phyloP scores from a whole-genome alignment of 2,797 vertebrate species.

The Oreonectes daqikongensis region DNA sequence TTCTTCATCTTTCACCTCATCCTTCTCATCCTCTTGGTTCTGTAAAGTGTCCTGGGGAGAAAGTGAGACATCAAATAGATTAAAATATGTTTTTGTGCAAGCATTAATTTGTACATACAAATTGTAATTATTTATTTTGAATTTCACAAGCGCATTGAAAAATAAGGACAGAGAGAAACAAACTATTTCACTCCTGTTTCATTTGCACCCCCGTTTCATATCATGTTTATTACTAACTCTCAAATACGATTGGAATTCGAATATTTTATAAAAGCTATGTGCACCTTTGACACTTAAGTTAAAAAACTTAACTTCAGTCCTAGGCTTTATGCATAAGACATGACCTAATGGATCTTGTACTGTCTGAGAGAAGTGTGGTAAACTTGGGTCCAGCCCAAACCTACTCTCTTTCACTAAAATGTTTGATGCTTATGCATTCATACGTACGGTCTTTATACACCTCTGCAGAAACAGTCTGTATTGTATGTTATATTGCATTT shows the following conservation, averaged over 20 bases:
- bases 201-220: no score
- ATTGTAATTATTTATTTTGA: no score
- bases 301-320: background rate
- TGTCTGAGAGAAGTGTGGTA: background rate
- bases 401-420: background rate
- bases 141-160: background rate
- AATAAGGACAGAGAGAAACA: no score
- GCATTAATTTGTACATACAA: no score
- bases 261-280: background rate
- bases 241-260: background rate
- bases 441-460: no score
- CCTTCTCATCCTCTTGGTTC: slow-evolving; percentile 42
- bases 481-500: no score
- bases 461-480: no score
- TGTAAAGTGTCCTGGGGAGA: slow-evolving; percentile 32
- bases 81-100: background rate
- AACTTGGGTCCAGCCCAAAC: slow-evolving; percentile 14
- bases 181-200: no score
- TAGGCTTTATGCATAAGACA: background rate
- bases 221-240: background rate
- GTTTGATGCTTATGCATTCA: background rate
- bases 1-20: slow-evolving; percentile 54
- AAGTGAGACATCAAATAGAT: background rate
- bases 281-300: background rate
- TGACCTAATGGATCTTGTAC: background rate